Percentiles rank a stretch among this genome's conserved stretches.
phyloP scores from a whole-genome alignment of 2,113 vertebrate species.

The Willisornis vidua region DNA sequence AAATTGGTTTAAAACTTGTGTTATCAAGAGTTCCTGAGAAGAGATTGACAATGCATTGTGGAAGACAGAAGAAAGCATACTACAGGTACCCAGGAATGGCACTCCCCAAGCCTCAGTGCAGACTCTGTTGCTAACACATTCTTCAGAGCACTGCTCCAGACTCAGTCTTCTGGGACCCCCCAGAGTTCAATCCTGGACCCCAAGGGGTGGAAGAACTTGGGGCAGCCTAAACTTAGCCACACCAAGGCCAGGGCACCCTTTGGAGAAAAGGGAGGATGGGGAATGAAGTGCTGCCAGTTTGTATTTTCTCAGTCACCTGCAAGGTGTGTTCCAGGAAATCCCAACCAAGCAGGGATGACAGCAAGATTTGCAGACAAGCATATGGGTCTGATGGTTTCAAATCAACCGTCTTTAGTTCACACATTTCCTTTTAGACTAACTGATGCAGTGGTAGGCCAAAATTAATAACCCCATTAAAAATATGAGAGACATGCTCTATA shows the following conservation, averaged over 20 bases:
- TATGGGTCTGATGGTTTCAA: not conserved
- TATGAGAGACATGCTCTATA: not conserved
- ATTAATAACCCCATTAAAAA: not conserved
- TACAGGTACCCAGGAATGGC: rapidly evolving
- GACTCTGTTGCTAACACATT: not conserved
- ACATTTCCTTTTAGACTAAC: not conserved
- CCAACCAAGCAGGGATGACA: not conserved
- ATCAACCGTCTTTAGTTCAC: not conserved
- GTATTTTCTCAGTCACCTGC: not conserved
- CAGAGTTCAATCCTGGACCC: not conserved
- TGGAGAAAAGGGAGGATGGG: not conserved
- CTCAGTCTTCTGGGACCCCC: not conserved
- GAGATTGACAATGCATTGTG: not conserved
- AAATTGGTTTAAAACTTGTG: not conserved
- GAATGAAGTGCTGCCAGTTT: not conserved
- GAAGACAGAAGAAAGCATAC: not conserved
- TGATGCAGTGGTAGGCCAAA: not conserved
- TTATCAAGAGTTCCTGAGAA: not conserved
- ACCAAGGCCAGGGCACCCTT: not conserved
- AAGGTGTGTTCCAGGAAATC: not conserved
- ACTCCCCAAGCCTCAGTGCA: not conserved
- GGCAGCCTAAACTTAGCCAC: not conserved
- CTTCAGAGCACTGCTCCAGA: not conserved
- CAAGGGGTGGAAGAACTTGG: not conserved
- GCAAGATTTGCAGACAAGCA: not conserved